Evolutionary conservation across 53 echinoderm and acorn worm genomes (phyloP).

Genomic region (Luidia sarsii): DNA sequence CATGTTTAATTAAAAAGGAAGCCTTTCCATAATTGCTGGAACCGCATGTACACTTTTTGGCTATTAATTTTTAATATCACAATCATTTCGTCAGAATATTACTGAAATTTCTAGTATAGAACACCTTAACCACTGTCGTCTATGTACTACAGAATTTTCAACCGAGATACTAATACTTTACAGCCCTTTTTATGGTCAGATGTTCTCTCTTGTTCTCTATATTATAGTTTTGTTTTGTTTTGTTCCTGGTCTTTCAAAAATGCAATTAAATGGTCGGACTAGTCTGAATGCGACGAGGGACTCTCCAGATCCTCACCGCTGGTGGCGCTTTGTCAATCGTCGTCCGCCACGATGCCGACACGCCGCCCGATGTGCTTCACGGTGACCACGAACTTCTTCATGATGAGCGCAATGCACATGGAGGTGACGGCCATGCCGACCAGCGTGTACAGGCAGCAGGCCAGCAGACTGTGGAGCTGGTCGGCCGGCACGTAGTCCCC

Average conservation of each 20-base stretch:
- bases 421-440: slow-evolving; percentile 99
- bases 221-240: background rate
- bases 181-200: too few relatives aligned
- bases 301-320: slow-evolving; percentile 49
- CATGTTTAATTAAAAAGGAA: too few relatives aligned
- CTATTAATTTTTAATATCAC: too few relatives aligned
- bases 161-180: too few relatives aligned
- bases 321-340: slow-evolving; percentile 61
- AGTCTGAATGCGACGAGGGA: slow-evolving; percentile 16
- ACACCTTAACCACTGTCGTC: too few relatives aligned
- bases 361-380: slow-evolving; percentile 83
- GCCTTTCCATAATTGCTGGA: too few relatives aligned
- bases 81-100: too few relatives aligned
- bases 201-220: background rate
- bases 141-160: too few relatives aligned
- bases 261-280: background rate
- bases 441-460: slow-evolving; percentile 93
- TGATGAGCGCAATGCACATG: slow-evolving; percentile 98
- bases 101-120: too few relatives aligned
- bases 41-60: too few relatives aligned
- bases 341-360: slow-evolving; percentile 84
- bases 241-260: too few relatives aligned
- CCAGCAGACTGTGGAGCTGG: slow-evolving; percentile 69
- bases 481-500: slow-evolving; percentile 93
- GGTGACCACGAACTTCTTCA: slow-evolving; percentile 97